Conservation (phyloP, 2,888 invertebrate species). For the Limnephilus auricula region DNA sequence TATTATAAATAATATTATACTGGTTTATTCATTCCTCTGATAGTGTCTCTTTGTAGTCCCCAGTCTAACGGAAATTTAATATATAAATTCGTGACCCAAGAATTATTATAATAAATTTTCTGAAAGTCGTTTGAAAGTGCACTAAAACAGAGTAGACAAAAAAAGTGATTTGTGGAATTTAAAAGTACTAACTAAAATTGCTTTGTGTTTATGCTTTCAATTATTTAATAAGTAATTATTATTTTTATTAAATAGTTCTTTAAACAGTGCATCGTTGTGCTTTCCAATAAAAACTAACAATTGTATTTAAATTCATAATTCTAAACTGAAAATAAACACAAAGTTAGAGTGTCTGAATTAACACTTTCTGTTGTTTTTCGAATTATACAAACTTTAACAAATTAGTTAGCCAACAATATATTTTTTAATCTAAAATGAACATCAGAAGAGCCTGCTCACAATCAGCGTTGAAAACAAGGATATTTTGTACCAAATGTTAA, state of each 20-base stretch:
- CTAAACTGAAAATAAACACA: neutral
- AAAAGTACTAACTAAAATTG: neutral
- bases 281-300: neutral
- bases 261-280: neutral
- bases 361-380: neutral
- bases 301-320: neutral
- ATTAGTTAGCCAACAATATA: neutral
- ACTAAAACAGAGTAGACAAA: neutral
- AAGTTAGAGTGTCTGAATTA: neutral
- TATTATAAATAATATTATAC: too few species aligned
- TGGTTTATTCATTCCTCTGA: too few species aligned
- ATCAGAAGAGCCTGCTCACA: neutral
- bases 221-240: neutral
- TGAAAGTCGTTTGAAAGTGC: neutral
- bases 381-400: neutral
- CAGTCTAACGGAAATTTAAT: too few species aligned
- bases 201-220: neutral
- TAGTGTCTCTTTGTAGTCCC: too few species aligned
- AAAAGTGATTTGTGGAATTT: neutral
- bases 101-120: too few species aligned
- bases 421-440: neutral
- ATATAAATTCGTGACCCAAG: too few species aligned
- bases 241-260: neutral
- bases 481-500: neutral
- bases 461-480: neutral